Base-by-base conservation (phyloP, 2,888 invertebrate genomes). In the Drepanosiphum platanoidis region DNA sequence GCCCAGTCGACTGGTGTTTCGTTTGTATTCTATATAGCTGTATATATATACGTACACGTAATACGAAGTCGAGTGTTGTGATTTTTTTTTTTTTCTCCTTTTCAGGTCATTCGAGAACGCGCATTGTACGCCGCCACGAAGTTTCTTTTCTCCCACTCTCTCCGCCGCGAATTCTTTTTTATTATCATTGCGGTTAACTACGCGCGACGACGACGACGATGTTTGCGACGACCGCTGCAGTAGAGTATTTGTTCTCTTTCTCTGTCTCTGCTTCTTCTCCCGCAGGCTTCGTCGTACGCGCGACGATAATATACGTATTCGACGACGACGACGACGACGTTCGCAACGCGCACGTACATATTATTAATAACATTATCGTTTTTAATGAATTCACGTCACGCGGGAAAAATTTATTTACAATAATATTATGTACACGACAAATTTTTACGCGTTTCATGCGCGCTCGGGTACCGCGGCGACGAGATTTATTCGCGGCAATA, bases 61-160 rank as follows among this genome's bases (percentile, higher is more conserved):
- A 61, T 27, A 22, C 15, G 2, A 52, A 5, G 22, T 22, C 2
- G 61, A 5, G 27, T n/a, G 27, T 8, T 5, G 61, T 8, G 61
- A 61, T 74, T 32, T 34, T 77, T 77, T 78, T n/a, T 61, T 77
- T 77, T 39, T 78, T 78, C 30, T 78, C 78, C 64, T 78, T 78
- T 78, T 78, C 78, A 66, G 78, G 78, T 78, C 78, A 78, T 78
- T 66, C 78, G 78, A 66, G 61, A 77, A 61, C 61, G 61, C 61
- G 61, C 39, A 27, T 27, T 42, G 22, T 32, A 18, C 42, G 36
- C 11, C 70, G 36, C 22, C 78, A 32, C 30, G 66, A 32, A 78
- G 78, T 78, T 78, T 78, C 78, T 64, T 78, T 78, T 64, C 66
- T 78, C 64, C 42, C 78, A 18, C 39, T 30, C 39, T 18, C 22